Percentiles rank a stretch among this genome's conserved stretches.
These are phyloP conservation scores for Onychomys leucogaster DNA, from an alignment of 2,797 vertebrate species.

Conservation along the genomic window DNA sequence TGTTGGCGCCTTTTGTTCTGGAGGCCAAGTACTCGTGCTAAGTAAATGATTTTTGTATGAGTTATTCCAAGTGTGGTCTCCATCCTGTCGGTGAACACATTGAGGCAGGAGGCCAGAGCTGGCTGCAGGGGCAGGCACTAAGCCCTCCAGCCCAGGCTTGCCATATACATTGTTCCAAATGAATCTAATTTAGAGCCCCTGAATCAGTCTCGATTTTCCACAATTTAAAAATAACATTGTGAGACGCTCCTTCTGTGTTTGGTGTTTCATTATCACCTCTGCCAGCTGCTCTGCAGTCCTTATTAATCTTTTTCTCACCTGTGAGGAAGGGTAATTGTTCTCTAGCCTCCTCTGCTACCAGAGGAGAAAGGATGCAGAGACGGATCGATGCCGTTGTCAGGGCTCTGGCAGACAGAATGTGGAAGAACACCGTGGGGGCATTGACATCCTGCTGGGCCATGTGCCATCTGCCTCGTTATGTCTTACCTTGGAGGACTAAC, in stretches of 20 bases:
- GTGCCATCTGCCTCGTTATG: neutral
- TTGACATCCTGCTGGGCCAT: fast-evolving
- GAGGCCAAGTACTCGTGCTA: neutral
- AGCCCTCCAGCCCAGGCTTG: neutral
- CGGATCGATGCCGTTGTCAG: fast-evolving
- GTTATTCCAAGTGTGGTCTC: neutral
- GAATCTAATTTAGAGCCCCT: neutral
- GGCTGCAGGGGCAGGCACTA: neutral
- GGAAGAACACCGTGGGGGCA: neutral
- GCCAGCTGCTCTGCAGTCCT: neutral
- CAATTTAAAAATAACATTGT: constrained; percentile 59
- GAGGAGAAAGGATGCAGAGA: neutral
- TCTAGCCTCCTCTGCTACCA: neutral
- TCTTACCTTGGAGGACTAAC: neutral
- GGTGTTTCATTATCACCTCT: constrained; percentile 45
- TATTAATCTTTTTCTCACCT: neutral
- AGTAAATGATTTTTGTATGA: neutral
- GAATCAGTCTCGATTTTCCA: neutral
- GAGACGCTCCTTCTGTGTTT: neutral
- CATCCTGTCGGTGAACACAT: neutral
- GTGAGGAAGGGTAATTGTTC: constrained; percentile 10
- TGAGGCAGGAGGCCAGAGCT: neutral
- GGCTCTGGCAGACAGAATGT: neutral
- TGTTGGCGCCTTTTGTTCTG: neutral
- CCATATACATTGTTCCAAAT: constrained; percentile 7